Evolutionary conservation across 2,113 vertebrate species (phyloP), one percentile per base, ranked within the genome.

Genomic region (Athene cunicularia): DNA sequence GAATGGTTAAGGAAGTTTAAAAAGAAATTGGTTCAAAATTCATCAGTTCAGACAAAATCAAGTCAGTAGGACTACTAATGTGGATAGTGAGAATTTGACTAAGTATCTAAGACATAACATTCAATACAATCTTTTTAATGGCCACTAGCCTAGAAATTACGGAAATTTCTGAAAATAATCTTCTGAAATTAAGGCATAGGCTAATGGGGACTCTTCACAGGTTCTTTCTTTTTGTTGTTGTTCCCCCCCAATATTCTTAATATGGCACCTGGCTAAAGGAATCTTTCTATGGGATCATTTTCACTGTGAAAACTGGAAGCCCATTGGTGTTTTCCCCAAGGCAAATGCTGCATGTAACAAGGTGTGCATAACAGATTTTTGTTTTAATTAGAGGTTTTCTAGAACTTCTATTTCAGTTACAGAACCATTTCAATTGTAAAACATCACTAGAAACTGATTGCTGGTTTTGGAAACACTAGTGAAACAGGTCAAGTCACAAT

Each of bases 331-430:
- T 73, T 86, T 83, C n/a, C n/a, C 33, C 12, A 80, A 89, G 64
- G 90, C 74, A 95, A 97, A 96, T 53, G 83, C 33, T 81, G n/a
- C 47, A 62, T 72, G 83, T 90, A 93, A 93, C 81, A 77, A 93
- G 68, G 62, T 39, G 56, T 62, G 64, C 70, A 64, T 72, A 96
- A 96, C 9, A 80, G 27, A 74, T 74, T 80, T 94, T 56, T 32
- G 79, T 93, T 97, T 97, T 92, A 97, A 96, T 93, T 96, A 80
- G 53, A 72, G 14, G 4, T 92, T 96, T 96, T 86, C 59, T 90
- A 83, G 53, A 68, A 58, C 4, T 90, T 30, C 47, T 79, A 64
- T 79, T 92, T 14, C 55, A 68, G 32, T 88, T 94, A 92, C 28
- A 88, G n/a, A 94, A 90, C 15, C 9, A 68, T 88, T 95, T 90